These are phyloP conservation scores for Pantherophis alleghaniensis DNA, from an alignment of 2,797 vertebrate genomes.

Conservation along the genomic window DNA sequence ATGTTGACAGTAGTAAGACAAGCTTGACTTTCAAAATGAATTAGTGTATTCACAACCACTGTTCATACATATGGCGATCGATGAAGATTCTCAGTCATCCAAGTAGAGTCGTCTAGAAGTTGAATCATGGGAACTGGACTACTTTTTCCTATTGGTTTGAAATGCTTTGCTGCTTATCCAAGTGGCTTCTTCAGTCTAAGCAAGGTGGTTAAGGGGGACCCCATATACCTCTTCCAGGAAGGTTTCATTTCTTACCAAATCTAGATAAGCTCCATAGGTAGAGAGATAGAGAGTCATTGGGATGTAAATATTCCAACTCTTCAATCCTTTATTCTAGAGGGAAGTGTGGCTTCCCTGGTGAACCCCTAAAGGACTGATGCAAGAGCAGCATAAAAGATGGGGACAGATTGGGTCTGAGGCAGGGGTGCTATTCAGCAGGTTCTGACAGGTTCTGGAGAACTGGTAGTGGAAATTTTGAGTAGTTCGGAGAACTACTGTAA, in stretches of 20 bases:
- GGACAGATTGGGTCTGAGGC: background rate
- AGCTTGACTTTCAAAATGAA: background rate
- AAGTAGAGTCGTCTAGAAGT: background rate
- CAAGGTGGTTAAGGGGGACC: background rate
- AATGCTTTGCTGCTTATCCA: background rate
- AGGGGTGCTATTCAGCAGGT: too few relatives aligned
- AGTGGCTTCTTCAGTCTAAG: background rate
- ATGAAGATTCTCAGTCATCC: background rate
- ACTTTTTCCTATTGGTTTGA: background rate
- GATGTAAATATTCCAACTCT: background rate
- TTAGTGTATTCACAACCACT: background rate
- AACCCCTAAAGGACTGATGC: background rate
- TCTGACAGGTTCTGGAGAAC: too few relatives aligned
- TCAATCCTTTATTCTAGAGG: background rate
- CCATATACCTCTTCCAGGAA: background rate
- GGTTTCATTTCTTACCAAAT: background rate
- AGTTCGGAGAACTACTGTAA: too few relatives aligned
- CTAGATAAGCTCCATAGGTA: background rate
- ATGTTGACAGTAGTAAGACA: background rate
- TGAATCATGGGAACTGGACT: background rate
- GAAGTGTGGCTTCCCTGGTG: background rate
- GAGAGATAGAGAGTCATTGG: background rate
- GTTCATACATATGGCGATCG: background rate
- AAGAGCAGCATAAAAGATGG: background rate
- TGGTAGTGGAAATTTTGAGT: too few relatives aligned